Evolutionary conservation across 2,113 vertebrate species (phyloP).

Genomic region (Epinephelus moara): DNA sequence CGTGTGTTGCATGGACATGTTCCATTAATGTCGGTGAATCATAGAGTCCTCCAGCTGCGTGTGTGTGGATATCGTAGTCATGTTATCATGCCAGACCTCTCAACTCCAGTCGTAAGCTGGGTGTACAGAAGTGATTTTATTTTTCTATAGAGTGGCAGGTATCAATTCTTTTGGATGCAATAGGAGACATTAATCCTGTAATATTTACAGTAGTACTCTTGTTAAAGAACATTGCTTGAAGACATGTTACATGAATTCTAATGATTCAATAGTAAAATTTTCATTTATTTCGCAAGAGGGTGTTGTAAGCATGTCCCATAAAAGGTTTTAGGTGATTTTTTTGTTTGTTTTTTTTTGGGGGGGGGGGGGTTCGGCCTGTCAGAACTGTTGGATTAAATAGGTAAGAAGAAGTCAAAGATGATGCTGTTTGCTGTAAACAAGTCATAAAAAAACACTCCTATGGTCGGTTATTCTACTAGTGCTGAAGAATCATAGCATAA

Average conservation of each 20-base stretch:
- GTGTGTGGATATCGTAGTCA: constrained; percentile 20
- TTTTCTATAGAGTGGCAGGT: constrained; percentile 71
- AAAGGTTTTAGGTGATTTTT: background rate
- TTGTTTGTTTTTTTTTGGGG: too few species aligned
- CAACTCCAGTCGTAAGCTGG: constrained; percentile 48
- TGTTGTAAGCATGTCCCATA: constrained; percentile 28
- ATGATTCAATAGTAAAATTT: background rate
- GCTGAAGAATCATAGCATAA: constrained; percentile 2
- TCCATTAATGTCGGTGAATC: constrained; percentile 14
- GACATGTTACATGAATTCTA: constrained; percentile 35
- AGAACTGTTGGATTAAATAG: background rate
- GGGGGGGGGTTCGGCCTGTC: background rate
- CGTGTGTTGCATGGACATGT: constrained; percentile 38
- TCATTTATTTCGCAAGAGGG: background rate
- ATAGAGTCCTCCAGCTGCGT: constrained; percentile 20
- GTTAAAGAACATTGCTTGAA: constrained; percentile 32
- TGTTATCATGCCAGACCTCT: constrained; percentile 55
- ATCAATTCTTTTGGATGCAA: constrained; percentile 60
- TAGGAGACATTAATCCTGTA: constrained; percentile 70
- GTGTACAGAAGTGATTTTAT: constrained; percentile 75
- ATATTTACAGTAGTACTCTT: constrained; percentile 71
- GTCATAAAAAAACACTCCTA: constrained; percentile 5
- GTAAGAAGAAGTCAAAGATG: background rate
- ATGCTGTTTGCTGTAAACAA: background rate
- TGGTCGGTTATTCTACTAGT: background rate